Evolutionary conservation across 2,113 vertebrate species (phyloP), one percentile per base, ranked within the genome.

Genomic region (Cranoglanis bouderius): DNA sequence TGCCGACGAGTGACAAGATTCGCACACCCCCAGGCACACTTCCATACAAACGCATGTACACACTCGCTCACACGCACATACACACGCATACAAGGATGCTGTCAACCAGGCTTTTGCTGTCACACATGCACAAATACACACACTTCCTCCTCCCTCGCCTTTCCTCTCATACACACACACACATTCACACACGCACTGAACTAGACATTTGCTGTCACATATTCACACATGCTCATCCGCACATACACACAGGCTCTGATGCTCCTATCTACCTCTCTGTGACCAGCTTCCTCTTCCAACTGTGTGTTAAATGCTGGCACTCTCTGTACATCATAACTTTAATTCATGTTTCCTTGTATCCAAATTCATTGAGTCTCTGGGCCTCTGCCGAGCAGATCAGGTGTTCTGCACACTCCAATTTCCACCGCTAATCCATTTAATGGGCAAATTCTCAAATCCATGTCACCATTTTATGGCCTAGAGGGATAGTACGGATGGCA

Each of bases 11-110:
- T 87, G 87, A 89, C 84, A 77, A 89, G 88, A 92, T 88, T 89
- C 90, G 55, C 88, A 92, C 89, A 89, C 91, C 88, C 88, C 85
- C 91, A 81, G 74, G 88, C 83, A 85, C 91, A 78, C 88, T 84
- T 85, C 63, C 85, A 86, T 80, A 83, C 89, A 82, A 53, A 55
- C 85, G 43, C 80, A 87, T 51, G n/a, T 75, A 78, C 84, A 75
- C 63, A 61, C n/a, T 53, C 26, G 75, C 87, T 24, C 84, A 65
- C 87, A 75, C 59, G 29, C 90, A 84, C 53, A 70, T 29, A 77
- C 72, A 72, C 90, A 84, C 24, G 4, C 90, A 90, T 72, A 86
- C 89, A 82, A 85, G 67, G 49, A 75, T 74, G 82, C 75, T 89
- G 86, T 89, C 86, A 91, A 89, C 61, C 86, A 86, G 67, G 85